Percentiles rank a stretch among this genome's conserved stretches.
Conservation (phyloP, 2,113 vertebrate genomes). For the Nansenia antarctica region DNA sequence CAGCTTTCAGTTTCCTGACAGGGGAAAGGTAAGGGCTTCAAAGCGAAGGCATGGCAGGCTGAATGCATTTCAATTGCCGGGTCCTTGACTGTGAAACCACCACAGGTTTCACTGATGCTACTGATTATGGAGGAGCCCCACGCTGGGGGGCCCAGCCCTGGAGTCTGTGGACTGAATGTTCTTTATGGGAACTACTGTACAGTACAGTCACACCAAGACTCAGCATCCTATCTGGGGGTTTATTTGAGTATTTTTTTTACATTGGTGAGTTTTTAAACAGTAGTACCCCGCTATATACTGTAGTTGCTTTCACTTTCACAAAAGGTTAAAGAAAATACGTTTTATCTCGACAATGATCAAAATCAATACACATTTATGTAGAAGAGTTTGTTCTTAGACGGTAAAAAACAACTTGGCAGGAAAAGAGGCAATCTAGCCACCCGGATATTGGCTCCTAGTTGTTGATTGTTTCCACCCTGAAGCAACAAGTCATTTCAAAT, state of each 20-base stretch:
- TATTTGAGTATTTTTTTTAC: too few relatives aligned
- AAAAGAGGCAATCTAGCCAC: not conserved
- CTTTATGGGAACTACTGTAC: constrained; percentile 3
- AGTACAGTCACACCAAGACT: not conserved
- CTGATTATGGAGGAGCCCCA: constrained; percentile 48
- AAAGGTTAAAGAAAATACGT: too few relatives aligned
- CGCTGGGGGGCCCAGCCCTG: constrained; percentile 36
- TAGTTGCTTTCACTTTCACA: too few relatives aligned
- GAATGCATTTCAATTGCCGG: constrained; percentile 49
- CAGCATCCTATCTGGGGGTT: too few relatives aligned
- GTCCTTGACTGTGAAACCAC: constrained; percentile 67
- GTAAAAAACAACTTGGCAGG: not conserved
- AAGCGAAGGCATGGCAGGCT: constrained; percentile 39
- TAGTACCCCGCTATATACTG: too few relatives aligned
- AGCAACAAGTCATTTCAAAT: not conserved
- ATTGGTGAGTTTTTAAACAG: too few relatives aligned
- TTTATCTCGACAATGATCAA: too few relatives aligned
- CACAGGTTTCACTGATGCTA: constrained; percentile 61
- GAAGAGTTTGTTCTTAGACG: too few relatives aligned
- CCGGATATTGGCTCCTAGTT: not conserved
- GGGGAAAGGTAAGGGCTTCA: constrained; percentile 54
- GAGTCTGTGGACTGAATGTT: not conserved
- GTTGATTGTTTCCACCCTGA: not conserved
- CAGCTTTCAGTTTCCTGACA: constrained; percentile 57
- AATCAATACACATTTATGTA: too few relatives aligned